These are phyloP conservation scores for Scatophagus argus DNA, from an alignment of 2,113 vertebrate species.

Conservation along the genomic window DNA sequence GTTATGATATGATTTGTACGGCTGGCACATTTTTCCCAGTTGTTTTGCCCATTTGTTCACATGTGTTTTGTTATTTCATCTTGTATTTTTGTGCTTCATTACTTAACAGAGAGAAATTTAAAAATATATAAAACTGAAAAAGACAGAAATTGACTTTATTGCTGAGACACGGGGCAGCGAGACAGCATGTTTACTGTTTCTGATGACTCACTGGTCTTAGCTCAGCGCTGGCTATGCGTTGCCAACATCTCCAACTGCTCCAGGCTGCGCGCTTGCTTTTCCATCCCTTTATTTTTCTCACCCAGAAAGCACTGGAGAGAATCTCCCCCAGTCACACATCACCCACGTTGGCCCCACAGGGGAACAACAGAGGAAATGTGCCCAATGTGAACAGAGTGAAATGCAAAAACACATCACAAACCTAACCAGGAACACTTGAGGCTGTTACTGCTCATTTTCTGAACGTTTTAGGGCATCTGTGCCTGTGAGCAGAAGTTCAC, in stretches of 20 bases:
- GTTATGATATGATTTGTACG: no score
- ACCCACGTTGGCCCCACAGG: neutral
- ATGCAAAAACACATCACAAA: neutral
- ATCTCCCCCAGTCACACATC: conserved; percentile 14
- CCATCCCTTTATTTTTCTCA: conserved; percentile 3
- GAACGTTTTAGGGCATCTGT: conserved; percentile 6
- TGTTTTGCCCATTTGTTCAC: no score
- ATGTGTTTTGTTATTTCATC: no score
- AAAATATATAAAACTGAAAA: neutral
- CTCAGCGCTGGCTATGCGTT: neutral
- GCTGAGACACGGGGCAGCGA: neutral
- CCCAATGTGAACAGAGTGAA: neutral
- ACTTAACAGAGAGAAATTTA: neutral
- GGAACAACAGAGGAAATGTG: no score
- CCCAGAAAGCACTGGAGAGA: neutral
- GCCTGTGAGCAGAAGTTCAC: conserved; percentile 8
- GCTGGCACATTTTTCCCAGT: no score
- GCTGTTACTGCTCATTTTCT: conserved; percentile 33
- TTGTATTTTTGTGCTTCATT: neutral
- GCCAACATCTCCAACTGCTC: conserved; percentile 27
- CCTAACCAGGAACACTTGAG: neutral
- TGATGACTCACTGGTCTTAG: neutral
- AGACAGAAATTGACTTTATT: neutral
- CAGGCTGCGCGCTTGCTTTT: conserved; percentile 12
- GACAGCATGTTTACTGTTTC: conserved; percentile 2